These are phyloP conservation scores for Myiozetetes cayanensis DNA, from an alignment of 2,113 vertebrate genomes.

Conservation along the genomic window DNA sequence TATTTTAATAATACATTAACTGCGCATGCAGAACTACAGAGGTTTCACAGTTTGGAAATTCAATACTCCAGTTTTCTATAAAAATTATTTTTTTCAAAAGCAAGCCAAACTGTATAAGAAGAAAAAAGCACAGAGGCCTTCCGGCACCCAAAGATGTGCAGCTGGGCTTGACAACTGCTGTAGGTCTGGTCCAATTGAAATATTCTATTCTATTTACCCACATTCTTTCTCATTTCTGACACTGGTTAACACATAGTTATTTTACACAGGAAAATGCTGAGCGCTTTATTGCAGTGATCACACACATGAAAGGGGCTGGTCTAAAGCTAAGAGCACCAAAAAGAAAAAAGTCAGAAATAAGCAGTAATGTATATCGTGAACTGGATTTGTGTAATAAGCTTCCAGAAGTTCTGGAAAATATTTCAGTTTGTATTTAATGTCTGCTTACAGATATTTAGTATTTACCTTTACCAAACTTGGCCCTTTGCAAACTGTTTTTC, in stretches of 20 bases:
- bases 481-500: background rate
- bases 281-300: background rate
- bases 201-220: background rate
- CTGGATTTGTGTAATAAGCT: background rate
- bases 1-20: background rate
- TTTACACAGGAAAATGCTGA: background rate
- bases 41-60: background rate
- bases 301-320: background rate
- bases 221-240: background rate
- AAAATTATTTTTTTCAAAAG: background rate
- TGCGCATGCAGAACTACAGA: background rate
- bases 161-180: background rate
- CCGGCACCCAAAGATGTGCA: background rate
- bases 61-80: background rate
- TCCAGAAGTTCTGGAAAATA: background rate
- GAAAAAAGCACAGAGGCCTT: background rate
- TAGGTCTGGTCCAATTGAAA: background rate
- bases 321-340: background rate
- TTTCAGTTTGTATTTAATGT: background rate
- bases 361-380: background rate
- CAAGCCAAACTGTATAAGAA: background rate
- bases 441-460: background rate
- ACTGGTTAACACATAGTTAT: background rate
- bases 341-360: background rate
- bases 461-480: background rate